Conservation (phyloP, 1,140 invertebrate genomes). For the Oscheius sp. region DNA sequence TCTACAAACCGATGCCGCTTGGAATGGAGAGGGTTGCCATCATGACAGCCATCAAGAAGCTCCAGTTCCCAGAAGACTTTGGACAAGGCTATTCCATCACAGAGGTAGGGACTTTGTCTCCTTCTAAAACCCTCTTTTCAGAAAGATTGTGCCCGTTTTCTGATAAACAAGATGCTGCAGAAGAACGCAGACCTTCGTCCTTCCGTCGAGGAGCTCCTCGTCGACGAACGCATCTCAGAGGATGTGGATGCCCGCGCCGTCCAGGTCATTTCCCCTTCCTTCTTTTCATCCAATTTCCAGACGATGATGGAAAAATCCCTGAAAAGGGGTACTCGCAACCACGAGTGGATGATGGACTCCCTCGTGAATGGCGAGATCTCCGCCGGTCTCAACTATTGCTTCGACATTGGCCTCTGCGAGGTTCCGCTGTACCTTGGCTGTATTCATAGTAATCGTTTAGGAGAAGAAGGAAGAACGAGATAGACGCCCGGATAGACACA, state of each 20-base stretch:
- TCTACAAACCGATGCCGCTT: constrained; percentile 76
- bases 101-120: background rate
- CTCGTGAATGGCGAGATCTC: constrained; percentile 28
- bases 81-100: background rate
- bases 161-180: constrained; percentile 32
- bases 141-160: constrained; percentile 21
- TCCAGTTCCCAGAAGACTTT: constrained; percentile 68
- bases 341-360: constrained; percentile 32
- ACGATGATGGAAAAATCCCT: constrained; percentile 8
- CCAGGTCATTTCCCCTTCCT: no score
- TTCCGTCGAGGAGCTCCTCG: constrained; percentile 32
- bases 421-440: background rate
- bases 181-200: constrained; percentile 28
- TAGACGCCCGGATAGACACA: background rate
- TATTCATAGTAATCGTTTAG: constrained; percentile 26
- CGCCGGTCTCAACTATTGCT: constrained; percentile 29
- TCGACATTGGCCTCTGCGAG: constrained; percentile 23
- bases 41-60: constrained; percentile 71
- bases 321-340: constrained; percentile 28
- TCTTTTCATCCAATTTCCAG: no score
- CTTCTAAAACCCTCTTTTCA: background rate
- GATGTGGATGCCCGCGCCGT: constrained; percentile 26
- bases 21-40: constrained; percentile 83
- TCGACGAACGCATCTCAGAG: constrained; percentile 29
- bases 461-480: background rate